These are phyloP conservation scores for Felis chaus DNA, from an alignment of 2,113 vertebrate species.

Conservation along the genomic window DNA sequence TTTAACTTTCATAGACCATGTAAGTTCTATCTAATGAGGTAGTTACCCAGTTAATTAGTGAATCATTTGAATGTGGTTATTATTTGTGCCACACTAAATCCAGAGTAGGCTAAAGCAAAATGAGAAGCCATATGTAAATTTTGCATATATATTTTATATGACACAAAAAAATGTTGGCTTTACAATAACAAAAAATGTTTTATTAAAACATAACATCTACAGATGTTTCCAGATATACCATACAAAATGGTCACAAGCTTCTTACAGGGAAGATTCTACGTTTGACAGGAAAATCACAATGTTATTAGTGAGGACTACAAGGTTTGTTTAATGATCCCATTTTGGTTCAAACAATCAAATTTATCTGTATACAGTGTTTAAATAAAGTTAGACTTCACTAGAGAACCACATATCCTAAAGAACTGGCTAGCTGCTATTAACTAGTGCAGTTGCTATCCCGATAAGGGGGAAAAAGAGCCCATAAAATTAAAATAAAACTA, in stretches of 20 bases:
- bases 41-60: constrained; percentile 10
- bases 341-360: constrained; percentile 85
- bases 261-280: constrained; percentile 85
- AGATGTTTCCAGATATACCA: constrained; percentile 88
- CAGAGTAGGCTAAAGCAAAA: constrained; percentile 21
- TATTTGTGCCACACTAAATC: constrained; percentile 24
- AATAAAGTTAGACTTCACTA: constrained; percentile 84
- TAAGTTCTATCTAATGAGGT: not conserved
- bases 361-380: constrained; percentile 86
- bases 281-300: constrained; percentile 86
- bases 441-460: constrained; percentile 87
- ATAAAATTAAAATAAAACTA: constrained; percentile 84
- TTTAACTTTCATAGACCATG: constrained; percentile 16
- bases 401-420: constrained; percentile 85
- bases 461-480: constrained; percentile 80
- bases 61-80: constrained; percentile 47
- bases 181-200: constrained; percentile 92
- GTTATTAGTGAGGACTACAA: constrained; percentile 84
- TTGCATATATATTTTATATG: constrained; percentile 38
- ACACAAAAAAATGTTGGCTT: not conserved
- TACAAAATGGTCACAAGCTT: constrained; percentile 90
- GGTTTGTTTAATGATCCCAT: constrained; percentile 83
- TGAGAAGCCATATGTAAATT: constrained; percentile 34
- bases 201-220: constrained; percentile 93
- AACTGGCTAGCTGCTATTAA: constrained; percentile 89